Base-by-base conservation (phyloP, 2,888 invertebrate species). In the Erebia palarica region DNA sequence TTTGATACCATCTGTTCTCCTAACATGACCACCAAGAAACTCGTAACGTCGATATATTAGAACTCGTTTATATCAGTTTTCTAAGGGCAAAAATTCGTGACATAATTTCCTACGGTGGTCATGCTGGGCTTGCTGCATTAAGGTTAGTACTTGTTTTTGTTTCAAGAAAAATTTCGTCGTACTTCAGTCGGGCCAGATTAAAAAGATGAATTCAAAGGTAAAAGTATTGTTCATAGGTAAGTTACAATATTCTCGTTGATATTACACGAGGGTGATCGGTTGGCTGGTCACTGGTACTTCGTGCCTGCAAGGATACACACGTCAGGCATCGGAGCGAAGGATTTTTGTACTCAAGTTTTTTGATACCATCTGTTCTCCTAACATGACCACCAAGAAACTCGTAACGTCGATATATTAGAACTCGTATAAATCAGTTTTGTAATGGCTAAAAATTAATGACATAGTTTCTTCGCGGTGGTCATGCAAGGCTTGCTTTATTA, bases 241-340 rank as follows among this genome's bases (percentile, higher is more conserved):
- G 51, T 53, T 7, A 8, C 96, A 95, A 99, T 96, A 95, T 99
- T 98, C 94, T 99, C 98, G 95, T 98, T 98, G 96, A 99, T 97
- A 95, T 97, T 47, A 97, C 91, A 99, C 96, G 94, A 99, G 97
- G 95, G 97, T 96, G 95, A 99, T 97, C 94, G 97, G 96, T 95
- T 97, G 96, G 94, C 97, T 97, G 94, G 98, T 97, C 94, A 99
- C 99, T 90, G 99, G 98, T 94, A 98, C 97, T 96, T 99, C 99
- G 96, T 99, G 99, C 96, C 98, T 98, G 97, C 90, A 93, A 92
- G 90, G 91, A 92, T 91, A 93, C 86, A 91, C 85, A 90, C 86
- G 89, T 92, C 91, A 92, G 91, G 88, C 81, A 75, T 79, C 79
- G 79, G 65, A 57, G 65, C 51, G 57, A 36, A 16, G 57, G 69